Conservation (phyloP, 2,113 vertebrate species). For the Anarrhichthys ocellatus region DNA sequence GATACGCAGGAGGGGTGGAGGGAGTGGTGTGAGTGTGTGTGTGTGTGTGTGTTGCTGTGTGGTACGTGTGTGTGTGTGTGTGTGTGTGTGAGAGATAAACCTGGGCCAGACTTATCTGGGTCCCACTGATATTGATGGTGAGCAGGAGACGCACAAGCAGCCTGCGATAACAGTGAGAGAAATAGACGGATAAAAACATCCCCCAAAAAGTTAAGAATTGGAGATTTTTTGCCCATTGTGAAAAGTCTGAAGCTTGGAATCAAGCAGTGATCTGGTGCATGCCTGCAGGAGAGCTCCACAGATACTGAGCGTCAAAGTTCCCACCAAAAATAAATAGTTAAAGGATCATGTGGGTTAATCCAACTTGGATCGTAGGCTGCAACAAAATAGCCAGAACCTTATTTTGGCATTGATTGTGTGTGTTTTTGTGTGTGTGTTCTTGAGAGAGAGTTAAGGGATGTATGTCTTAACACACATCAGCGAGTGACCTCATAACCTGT, state of each 20-base stretch:
- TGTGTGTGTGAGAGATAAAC: constrained; percentile 35
- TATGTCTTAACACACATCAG: constrained; percentile 27
- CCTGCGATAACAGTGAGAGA: constrained; percentile 28
- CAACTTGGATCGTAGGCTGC: neutral
- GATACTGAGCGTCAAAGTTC: neutral
- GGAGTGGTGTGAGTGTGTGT: constrained; percentile 5
- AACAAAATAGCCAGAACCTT: neutral
- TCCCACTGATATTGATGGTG: constrained; percentile 32
- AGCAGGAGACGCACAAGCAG: constrained; percentile 28
- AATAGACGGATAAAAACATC: neutral
- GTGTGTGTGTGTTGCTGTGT: constrained; percentile 3
- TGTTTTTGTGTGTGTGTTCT: constrained; percentile 15
- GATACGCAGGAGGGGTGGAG: constrained; percentile 56
- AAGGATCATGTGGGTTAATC: neutral
- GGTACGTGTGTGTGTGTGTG: neutral
- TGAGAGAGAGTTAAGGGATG: constrained; percentile 36
- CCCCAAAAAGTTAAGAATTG: neutral
- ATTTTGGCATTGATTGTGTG: constrained; percentile 8
- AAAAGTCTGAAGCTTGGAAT: constrained; percentile 1
- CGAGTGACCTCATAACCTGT: constrained; percentile 67
- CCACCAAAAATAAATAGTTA: neutral
- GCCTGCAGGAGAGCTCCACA: neutral
- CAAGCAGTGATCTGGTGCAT: neutral
- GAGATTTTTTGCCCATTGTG: neutral
- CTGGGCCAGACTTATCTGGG: constrained; percentile 12